Conservation (phyloP, 2,888 invertebrate genomes). For the Lymantria dispar region DNA sequence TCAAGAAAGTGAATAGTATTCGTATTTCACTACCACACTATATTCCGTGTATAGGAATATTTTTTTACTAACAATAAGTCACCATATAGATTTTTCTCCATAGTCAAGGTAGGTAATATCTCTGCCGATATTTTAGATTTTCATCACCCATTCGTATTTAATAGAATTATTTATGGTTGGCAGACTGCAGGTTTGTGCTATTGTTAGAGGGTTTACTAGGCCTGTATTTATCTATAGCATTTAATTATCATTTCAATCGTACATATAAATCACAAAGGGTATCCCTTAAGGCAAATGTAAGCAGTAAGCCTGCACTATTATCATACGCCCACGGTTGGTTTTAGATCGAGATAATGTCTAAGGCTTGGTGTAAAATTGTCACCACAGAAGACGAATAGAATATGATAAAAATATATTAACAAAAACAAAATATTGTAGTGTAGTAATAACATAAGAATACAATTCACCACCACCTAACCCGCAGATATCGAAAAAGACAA, state of each 20-base stretch:
- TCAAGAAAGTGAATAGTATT: too few relatives aligned
- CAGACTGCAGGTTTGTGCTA: too few relatives aligned
- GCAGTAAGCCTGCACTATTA: constrained; percentile 5
- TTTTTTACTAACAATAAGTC: too few relatives aligned
- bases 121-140: too few relatives aligned
- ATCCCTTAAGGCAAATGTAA: constrained; percentile 5
- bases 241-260: constrained; percentile 6
- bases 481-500: too few relatives aligned
- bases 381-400: not conserved
- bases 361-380: constrained; percentile 4
- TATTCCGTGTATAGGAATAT: too few relatives aligned
- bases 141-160: too few relatives aligned
- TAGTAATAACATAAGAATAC: not conserved
- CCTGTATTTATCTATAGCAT: not conserved
- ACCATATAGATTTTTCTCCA: too few relatives aligned
- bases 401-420: not conserved
- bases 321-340: constrained; percentile 9
- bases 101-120: too few relatives aligned
- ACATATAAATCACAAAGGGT: constrained; percentile 12
- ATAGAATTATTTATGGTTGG: too few relatives aligned
- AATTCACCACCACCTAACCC: too few relatives aligned
- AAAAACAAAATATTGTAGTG: not conserved
- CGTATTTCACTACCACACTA: too few relatives aligned
- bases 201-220: not conserved
- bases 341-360: constrained; percentile 11